These are phyloP conservation scores for Lepisosteus oculatus DNA, from an alignment of 2,113 vertebrate species.

Conservation along the genomic window DNA sequence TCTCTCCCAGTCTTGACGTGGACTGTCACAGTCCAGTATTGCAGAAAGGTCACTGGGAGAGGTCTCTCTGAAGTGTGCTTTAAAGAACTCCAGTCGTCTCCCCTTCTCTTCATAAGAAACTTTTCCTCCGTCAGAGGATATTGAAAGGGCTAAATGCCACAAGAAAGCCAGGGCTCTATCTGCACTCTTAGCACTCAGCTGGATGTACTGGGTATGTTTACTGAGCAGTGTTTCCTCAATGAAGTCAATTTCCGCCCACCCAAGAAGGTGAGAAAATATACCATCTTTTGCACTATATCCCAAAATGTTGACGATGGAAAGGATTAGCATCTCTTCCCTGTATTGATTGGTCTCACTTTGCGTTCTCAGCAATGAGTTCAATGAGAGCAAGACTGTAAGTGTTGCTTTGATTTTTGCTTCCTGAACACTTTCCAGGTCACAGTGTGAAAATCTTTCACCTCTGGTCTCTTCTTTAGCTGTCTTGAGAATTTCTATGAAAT, in stretches of 20 bases:
- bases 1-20: neutral
- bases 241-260: slow-evolving; percentile 42
- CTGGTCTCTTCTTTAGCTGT: too few species aligned
- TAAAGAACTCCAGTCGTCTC: slow-evolving; percentile 38
- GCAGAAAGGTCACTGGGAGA: neutral
- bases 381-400: neutral
- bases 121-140: neutral
- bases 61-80: slow-evolving; percentile 10
- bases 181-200: slow-evolving; percentile 35
- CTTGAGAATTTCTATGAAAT: too few species aligned
- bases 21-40: neutral
- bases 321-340: slow-evolving; percentile 46
- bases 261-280: slow-evolving; percentile 45
- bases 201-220: slow-evolving; percentile 30
- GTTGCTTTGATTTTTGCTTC: slow-evolving; percentile 41
- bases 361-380: slow-evolving; percentile 37
- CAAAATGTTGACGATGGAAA: slow-evolving; percentile 31
- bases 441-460: too few species aligned
- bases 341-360: slow-evolving; percentile 31
- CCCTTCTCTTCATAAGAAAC: slow-evolving; percentile 41
- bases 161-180: slow-evolving; percentile 51
- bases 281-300: slow-evolving; percentile 38
- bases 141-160: slow-evolving; percentile 40
- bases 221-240: slow-evolving; percentile 34
- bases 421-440: neutral